Conservation (phyloP, 1,140 invertebrate species). For the Hycleus phaleratus region DNA sequence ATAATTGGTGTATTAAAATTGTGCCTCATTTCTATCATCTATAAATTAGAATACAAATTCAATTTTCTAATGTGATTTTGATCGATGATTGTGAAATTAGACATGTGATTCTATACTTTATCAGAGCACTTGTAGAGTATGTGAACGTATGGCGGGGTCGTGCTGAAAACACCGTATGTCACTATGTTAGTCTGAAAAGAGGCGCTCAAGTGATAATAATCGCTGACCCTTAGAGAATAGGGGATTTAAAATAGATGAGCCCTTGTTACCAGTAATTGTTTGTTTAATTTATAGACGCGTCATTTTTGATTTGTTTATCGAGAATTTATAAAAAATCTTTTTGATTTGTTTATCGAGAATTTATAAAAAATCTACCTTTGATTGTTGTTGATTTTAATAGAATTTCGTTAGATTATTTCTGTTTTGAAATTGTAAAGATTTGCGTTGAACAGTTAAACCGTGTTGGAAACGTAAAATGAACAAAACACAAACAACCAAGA, state of each 20-base stretch:
- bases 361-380: too few relatives aligned
- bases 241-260: slow-evolving; percentile 12
- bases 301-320: too few relatives aligned
- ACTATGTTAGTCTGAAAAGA: slow-evolving; percentile 19
- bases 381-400: too few relatives aligned
- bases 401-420: too few relatives aligned
- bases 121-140: slow-evolving; percentile 11
- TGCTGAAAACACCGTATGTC: slow-evolving; percentile 15
- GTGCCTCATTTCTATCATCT: too few relatives aligned
- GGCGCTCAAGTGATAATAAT: slow-evolving; percentile 27
- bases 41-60: too few relatives aligned
- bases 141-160: slow-evolving; percentile 9
- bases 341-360: too few relatives aligned
- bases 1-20: too few relatives aligned
- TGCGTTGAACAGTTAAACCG: slow-evolving; percentile 19
- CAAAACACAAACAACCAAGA: slow-evolving; percentile 25
- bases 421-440: slow-evolving; percentile 6
- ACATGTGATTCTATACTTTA: too few relatives aligned
- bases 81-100: too few relatives aligned
- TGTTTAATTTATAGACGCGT: slow-evolving; percentile 6
- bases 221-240: slow-evolving; percentile 14
- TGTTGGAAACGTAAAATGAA: slow-evolving; percentile 19
- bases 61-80: too few relatives aligned
- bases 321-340: too few relatives aligned
- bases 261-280: slow-evolving; percentile 11